These are phyloP conservation scores for Neoarius graeffei DNA, from an alignment of 2,113 vertebrate genomes.

Conservation along the genomic window DNA sequence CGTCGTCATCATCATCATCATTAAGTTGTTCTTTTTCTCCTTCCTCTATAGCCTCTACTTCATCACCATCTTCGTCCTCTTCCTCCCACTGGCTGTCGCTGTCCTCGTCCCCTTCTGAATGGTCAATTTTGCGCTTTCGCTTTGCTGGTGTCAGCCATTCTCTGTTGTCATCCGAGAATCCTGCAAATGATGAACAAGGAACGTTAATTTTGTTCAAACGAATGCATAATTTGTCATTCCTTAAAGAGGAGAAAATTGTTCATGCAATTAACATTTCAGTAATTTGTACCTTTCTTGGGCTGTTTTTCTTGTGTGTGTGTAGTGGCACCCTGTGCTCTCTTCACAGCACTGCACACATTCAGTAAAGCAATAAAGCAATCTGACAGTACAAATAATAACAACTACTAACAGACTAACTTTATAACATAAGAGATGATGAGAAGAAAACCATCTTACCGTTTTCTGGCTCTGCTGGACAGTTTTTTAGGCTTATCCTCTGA, in stretches of 20 bases:
- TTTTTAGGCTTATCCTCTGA: slow-evolving; percentile 72
- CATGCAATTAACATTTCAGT: neutral
- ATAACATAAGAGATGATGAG: neutral
- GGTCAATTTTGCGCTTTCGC: slow-evolving; percentile 70
- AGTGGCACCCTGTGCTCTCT: slow-evolving; percentile 64
- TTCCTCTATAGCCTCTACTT: slow-evolving; percentile 53
- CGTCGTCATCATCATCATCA: slow-evolving; percentile 78
- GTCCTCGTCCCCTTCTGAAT: slow-evolving; percentile 65
- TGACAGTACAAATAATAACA: neutral
- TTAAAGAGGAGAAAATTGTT: neutral
- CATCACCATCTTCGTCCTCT: slow-evolving; percentile 63
- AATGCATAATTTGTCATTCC: neutral
- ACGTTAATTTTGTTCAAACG: neutral
- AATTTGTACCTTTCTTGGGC: slow-evolving; percentile 65
- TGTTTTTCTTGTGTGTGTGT: slow-evolving; percentile 45
- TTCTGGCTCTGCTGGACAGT: slow-evolving; percentile 82
- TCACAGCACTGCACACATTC: slow-evolving; percentile 66
- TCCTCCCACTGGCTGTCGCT: slow-evolving; percentile 74
- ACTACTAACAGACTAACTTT: neutral
- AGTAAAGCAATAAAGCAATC: neutral
- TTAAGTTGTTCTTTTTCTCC: slow-evolving; percentile 50
- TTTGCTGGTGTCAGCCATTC: slow-evolving; percentile 76
- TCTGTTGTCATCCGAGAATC: slow-evolving; percentile 80
- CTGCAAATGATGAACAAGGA: slow-evolving; percentile 53
- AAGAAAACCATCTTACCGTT: slow-evolving; percentile 72